Percentiles rank a stretch among this genome's conserved stretches.
Conservation (phyloP, 2,797 vertebrate species). For the Naso thynnoides region DNA sequence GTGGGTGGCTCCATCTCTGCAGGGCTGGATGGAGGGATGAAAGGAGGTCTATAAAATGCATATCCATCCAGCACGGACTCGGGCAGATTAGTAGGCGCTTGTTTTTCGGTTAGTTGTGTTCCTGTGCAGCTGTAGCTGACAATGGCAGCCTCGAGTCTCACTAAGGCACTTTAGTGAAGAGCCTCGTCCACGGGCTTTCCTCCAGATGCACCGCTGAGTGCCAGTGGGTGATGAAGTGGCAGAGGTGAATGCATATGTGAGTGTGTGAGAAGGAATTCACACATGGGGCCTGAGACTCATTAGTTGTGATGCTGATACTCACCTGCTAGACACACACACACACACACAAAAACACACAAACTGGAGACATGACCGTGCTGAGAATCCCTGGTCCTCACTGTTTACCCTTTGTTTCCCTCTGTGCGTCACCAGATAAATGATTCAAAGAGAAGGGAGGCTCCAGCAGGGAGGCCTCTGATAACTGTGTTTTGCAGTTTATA, state of each 20-base stretch:
- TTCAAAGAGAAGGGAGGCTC: slow-evolving; percentile 41
- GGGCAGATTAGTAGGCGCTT: slow-evolving; percentile 43
- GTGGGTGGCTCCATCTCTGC: slow-evolving; percentile 51
- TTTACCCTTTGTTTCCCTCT: slow-evolving; percentile 30
- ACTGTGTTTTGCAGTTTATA: slow-evolving; percentile 11
- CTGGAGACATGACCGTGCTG: slow-evolving; percentile 27
- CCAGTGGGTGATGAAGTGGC: slow-evolving; percentile 31
- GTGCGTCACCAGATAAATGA: slow-evolving; percentile 42
- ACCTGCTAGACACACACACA: slow-evolving; percentile 8
- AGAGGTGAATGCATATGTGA: not conserved
- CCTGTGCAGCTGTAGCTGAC: slow-evolving; percentile 34
- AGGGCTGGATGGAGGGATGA: slow-evolving; percentile 35
- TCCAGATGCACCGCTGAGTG: slow-evolving; percentile 15
- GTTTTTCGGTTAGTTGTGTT: slow-evolving; percentile 31
- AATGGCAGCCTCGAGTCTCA: slow-evolving; percentile 13
- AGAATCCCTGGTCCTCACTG: slow-evolving; percentile 16
- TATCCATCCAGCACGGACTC: slow-evolving; percentile 1
- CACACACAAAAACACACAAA: slow-evolving; percentile 4
- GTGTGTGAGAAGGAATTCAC: not conserved
- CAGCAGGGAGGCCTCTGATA: slow-evolving; percentile 13
- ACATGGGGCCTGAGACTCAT: slow-evolving; percentile 18
- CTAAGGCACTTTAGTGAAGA: slow-evolving; percentile 16
- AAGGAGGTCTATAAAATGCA: slow-evolving; percentile 35
- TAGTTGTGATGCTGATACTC: slow-evolving; percentile 10
- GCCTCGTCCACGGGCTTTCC: not conserved